These are phyloP conservation scores for Syritta pipiens DNA, from an alignment of 2,888 invertebrate species.

Conservation along the genomic window DNA sequence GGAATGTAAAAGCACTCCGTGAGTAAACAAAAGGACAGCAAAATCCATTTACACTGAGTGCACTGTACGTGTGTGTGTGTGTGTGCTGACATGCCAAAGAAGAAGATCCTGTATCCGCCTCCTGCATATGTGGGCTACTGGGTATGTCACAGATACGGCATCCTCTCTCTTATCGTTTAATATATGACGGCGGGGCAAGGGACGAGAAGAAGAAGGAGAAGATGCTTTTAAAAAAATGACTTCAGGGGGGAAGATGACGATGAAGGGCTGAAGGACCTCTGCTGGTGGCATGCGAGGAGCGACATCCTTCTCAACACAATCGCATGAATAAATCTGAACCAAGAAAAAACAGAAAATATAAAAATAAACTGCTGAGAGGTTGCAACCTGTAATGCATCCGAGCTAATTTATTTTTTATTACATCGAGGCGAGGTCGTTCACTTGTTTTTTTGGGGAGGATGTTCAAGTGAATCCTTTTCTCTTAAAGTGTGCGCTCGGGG, in stretches of 20 bases:
- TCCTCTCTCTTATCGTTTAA: conserved; percentile 24
- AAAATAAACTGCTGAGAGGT: conserved; percentile 26
- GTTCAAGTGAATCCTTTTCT: neutral
- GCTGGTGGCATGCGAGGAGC: conserved; percentile 7
- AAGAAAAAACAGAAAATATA: too few species aligned
- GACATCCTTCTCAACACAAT: conserved; percentile 16
- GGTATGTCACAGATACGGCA: conserved; percentile 36
- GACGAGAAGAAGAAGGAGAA: conserved; percentile 37
- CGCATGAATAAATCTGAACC: conserved; percentile 37
- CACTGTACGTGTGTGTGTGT: conserved; percentile 40
- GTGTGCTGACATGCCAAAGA: conserved; percentile 9
- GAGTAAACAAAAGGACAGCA: conserved; percentile 45
- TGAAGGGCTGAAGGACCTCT: conserved; percentile 6
- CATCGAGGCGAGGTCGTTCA: conserved; percentile 17
- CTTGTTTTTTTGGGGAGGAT: neutral
- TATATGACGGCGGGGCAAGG: conserved; percentile 26
- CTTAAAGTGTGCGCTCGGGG: too few species aligned
- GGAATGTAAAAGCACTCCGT: conserved; percentile 40
- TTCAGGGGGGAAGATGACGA: conserved; percentile 26
- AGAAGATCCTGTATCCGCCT: too few species aligned
- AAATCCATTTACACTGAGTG: conserved; percentile 63
- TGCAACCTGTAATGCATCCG: conserved; percentile 33
- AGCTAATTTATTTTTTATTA: conserved; percentile 21
- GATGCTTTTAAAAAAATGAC: conserved; percentile 61
- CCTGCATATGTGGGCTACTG: conserved; percentile 40